Base-by-base conservation (phyloP, 2,888 invertebrate genomes). In the Drosophila leonis region DNA sequence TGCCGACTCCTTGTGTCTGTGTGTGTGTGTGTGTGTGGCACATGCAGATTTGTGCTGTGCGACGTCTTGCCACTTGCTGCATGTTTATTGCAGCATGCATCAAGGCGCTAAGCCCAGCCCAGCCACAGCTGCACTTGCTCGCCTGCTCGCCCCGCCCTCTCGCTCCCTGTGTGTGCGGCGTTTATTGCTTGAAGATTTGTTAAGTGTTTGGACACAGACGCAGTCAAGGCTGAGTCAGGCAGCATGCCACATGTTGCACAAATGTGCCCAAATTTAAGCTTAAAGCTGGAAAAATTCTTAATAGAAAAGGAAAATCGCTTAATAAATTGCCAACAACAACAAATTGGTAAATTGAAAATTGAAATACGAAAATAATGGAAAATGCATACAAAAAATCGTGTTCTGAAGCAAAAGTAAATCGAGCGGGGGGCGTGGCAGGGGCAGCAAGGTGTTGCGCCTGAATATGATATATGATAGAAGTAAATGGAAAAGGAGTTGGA, bases 401-500 rank as follows among this genome's bases (percentile, higher is more conserved):
- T 9, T 35, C 13, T 8, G 33, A 33, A 20, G 51, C 20, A 52
- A 52, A 54, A n/a, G 39, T 27, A 54, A 37, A 52, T 52, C 37
- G 39, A 20, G 56, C 31, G 13, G 52, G 37, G 8, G 54, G 39
- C 39, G 39, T 54, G 54, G 54, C 54, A 12, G 12, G 24, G 59
- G 71, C 15, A 42, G 46, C 65, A 66, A 73, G 71, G 68, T 80
- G 74, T 72, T 77, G 71, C 65, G 77, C 77, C 80, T 89, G 86
- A 74, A 88, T 78, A 89, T 86, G 86, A 86, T 86, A 89, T 89
- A 89, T 88, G 86, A 88, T 85, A 61, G 88, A 81, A 66, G 65
- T 70, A 12, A 37, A 31, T 41, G 55, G 39, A 2, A 8, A 4
- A 13, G 31, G 49, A 49, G 18, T 13, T 7, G 12, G 29, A 48